Evolutionary conservation across 92 coral and sea anemone species (phyloP).

Genomic region (Micromussa lordhowensis): DNA sequence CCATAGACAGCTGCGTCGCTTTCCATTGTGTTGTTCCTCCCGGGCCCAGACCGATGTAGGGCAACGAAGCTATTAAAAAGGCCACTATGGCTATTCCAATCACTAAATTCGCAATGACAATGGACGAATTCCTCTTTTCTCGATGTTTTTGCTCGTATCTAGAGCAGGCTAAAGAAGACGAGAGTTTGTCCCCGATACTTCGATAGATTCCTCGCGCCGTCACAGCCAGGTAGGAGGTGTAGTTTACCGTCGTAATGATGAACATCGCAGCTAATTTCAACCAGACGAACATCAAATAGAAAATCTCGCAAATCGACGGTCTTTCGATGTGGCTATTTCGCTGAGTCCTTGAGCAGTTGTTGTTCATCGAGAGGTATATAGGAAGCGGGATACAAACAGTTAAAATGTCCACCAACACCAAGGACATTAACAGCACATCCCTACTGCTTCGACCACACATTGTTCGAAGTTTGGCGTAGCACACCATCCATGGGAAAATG

Average conservation of each 20-base stretch:
- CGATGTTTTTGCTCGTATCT: constrained; percentile 54
- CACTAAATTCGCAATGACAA: constrained; percentile 77
- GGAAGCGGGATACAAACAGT: constrained; percentile 78
- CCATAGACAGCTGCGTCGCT: not conserved
- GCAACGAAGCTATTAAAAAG: constrained; percentile 80
- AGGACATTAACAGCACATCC: constrained; percentile 76
- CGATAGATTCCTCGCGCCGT: constrained; percentile 64
- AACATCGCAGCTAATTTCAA: constrained; percentile 78
- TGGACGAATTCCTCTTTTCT: constrained; percentile 58
- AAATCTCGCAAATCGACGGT: constrained; percentile 87
- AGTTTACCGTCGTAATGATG: constrained; percentile 78
- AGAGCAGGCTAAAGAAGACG: constrained; percentile 76
- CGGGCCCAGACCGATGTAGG: constrained; percentile 89
- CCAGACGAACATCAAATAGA: constrained; percentile 84
- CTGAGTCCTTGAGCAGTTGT: constrained; percentile 23
- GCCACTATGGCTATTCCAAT: constrained; percentile 84
- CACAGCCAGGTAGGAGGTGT: constrained; percentile 79
- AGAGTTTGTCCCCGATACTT: constrained; percentile 82
- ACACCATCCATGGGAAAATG: constrained; percentile 75
- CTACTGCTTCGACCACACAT: constrained; percentile 63
- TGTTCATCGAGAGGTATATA: constrained; percentile 64
- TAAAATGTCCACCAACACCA: constrained; percentile 67
- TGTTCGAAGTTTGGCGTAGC: constrained; percentile 64
- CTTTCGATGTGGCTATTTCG: constrained; percentile 22
- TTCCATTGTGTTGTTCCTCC: constrained; percentile 33